Conservation (phyloP, 2,888 invertebrate species). For the Charanyca ferruginea region DNA sequence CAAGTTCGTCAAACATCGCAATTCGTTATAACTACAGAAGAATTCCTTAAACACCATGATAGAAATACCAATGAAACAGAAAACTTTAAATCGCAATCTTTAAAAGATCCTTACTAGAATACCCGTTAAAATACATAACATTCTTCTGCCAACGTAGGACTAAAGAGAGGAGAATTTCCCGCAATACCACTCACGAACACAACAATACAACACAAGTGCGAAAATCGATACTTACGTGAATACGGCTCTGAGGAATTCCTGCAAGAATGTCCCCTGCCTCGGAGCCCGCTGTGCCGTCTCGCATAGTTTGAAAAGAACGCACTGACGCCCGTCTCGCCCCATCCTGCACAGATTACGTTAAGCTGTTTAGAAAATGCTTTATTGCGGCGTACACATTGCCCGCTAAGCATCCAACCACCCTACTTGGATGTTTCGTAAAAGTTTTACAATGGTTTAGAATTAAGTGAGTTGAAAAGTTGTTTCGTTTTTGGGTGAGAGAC, state of each 20-base stretch:
- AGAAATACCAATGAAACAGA: not conserved
- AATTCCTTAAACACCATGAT: not conserved
- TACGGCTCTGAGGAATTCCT: conserved; percentile 92
- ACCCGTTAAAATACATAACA: conserved; percentile 1
- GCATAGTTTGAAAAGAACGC: conserved; percentile 93
- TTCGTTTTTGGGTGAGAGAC: not conserved
- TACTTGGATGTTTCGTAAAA: conserved; percentile 4
- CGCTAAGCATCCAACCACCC: conserved; percentile 12
- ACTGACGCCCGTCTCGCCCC: conserved; percentile 91
- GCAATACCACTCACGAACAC: conserved; percentile 37
- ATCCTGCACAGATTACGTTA: conserved; percentile 79
- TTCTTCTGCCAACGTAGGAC: conserved; percentile 1
- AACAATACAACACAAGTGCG: conserved; percentile 45
- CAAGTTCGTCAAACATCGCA: too few species aligned
- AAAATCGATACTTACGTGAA: conserved; percentile 91
- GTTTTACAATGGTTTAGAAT: conserved; percentile 8
- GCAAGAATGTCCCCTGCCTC: conserved; percentile 91
- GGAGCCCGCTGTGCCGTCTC: conserved; percentile 86
- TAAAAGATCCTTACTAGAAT: conserved; percentile 1
- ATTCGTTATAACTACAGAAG: not conserved
- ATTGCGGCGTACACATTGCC: conserved; percentile 32
- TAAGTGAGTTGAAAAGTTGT: not conserved
- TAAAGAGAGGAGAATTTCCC: conserved; percentile 37
- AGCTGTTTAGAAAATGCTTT: conserved; percentile 61
- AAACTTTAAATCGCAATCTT: not conserved